phyloP scores from a whole-genome alignment of 2,888 invertebrate genomes.

The Callosobruchus maculatus region DNA sequence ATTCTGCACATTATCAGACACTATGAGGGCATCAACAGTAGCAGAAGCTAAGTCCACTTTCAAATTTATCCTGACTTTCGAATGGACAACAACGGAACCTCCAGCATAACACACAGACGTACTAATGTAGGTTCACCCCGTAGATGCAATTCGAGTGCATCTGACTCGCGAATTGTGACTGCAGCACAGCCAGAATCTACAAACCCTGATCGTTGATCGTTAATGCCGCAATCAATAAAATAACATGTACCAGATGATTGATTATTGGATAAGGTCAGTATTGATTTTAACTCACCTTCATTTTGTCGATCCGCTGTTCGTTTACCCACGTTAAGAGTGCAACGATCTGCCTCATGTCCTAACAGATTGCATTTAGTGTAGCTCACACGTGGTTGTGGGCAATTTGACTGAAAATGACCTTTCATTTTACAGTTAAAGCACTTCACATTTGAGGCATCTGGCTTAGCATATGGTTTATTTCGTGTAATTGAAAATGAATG shows the following conservation, averaged over 20 bases:
- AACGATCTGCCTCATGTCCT: no score
- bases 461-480: not conserved
- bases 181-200: slow-evolving; percentile 19
- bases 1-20: slow-evolving; percentile 18
- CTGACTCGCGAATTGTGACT: slow-evolving; percentile 11
- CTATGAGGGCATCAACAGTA: slow-evolving; percentile 16
- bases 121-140: slow-evolving; percentile 4
- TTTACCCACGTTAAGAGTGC: slow-evolving; percentile 10
- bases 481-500: not conserved
- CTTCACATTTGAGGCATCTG: not conserved
- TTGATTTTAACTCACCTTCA: slow-evolving; percentile 10
- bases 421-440: slow-evolving; percentile 6
- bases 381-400: slow-evolving; percentile 9
- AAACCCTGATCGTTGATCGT: slow-evolving; percentile 14
- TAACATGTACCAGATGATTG: slow-evolving; percentile 10
- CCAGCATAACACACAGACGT: slow-evolving; percentile 11
- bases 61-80: slow-evolving; percentile 9
- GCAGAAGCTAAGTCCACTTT: slow-evolving; percentile 14
- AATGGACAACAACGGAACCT: slow-evolving; percentile 8
- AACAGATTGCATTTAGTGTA: slow-evolving; percentile 3
- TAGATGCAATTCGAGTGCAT: slow-evolving; percentile 6
- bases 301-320: slow-evolving; percentile 3
- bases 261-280: slow-evolving; percentile 6
- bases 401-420: no score
- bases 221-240: slow-evolving; percentile 18